Percentiles rank a stretch among this genome's conserved stretches.
Conservation (phyloP, 2,888 invertebrate genomes). For the Hylaea fasciaria region DNA sequence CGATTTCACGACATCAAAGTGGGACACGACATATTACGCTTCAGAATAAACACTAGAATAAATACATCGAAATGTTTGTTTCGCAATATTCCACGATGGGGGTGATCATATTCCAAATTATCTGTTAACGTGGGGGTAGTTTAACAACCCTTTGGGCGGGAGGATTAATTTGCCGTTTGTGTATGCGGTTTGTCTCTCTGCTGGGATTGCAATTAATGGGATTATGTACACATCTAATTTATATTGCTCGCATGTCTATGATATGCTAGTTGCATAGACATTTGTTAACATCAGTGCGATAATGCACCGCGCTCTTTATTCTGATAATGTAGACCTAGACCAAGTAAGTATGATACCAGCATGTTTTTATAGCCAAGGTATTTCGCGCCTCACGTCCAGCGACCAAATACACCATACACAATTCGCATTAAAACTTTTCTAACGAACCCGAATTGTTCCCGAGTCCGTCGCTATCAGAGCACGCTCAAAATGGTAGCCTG, state of each 20-base stretch:
- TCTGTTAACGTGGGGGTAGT: slow-evolving; percentile 77
- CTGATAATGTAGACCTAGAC: no score
- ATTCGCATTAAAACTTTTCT: slow-evolving; percentile 65
- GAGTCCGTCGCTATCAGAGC: slow-evolving; percentile 59
- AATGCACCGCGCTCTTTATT: no score
- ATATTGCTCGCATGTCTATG: background rate
- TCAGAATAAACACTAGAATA: slow-evolving; percentile 84
- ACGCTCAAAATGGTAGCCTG: slow-evolving; percentile 79
- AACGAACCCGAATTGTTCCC: slow-evolving; percentile 76
- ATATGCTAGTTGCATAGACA: no score
- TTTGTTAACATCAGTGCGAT: no score
- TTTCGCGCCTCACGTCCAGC: slow-evolving; percentile 1
- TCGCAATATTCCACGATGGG: slow-evolving; percentile 77
- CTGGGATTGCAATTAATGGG: slow-evolving; percentile 71
- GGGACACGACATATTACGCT: slow-evolving; percentile 85
- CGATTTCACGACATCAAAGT: slow-evolving; percentile 85
- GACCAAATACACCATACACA: slow-evolving; percentile 27
- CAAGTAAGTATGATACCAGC: no score
- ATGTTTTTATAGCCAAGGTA: background rate
- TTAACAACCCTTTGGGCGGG: slow-evolving; percentile 72
- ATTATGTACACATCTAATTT: slow-evolving; percentile 19
- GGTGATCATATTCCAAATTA: slow-evolving; percentile 82
- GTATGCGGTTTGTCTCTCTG: slow-evolving; percentile 57
- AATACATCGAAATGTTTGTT: slow-evolving; percentile 84
- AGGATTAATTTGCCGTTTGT: slow-evolving; percentile 79